Conservation (phyloP, 2,797 vertebrate species). For the Poecilia picta region DNA sequence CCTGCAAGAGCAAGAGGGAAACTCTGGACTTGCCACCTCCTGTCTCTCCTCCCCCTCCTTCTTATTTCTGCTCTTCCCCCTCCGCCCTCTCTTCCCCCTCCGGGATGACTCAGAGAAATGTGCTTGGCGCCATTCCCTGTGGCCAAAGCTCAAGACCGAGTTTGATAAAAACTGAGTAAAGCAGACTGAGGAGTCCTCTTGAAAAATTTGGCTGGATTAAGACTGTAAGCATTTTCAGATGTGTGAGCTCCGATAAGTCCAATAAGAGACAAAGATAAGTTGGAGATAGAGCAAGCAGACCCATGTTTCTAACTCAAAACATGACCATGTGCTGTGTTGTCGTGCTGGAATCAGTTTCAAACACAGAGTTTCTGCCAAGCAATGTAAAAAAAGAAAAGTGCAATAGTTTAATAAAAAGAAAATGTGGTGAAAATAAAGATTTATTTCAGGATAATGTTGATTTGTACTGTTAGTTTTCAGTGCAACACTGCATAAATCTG, state of each 20-base stretch:
- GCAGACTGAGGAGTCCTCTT: conserved; percentile 67
- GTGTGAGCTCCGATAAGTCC: conserved; percentile 52
- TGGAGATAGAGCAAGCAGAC: conserved; percentile 27
- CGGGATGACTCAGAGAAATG: conserved; percentile 83
- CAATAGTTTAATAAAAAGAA: conserved; percentile 24
- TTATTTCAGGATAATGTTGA: conserved; percentile 1
- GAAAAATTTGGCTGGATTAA: conserved; percentile 52
- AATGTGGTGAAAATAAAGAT: not conserved
- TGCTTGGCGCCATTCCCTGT: conserved; percentile 71
- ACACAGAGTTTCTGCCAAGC: conserved; percentile 38
- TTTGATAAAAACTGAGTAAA: conserved; percentile 66
- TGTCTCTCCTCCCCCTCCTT: conserved; percentile 43
- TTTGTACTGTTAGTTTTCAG: conserved; percentile 13
- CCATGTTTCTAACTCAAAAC: conserved; percentile 47
- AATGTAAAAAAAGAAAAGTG: conserved; percentile 28
- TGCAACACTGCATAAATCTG: not conserved
- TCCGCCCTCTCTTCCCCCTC: conserved; percentile 11
- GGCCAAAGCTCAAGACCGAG: conserved; percentile 58
- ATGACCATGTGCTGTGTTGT: conserved; percentile 37
- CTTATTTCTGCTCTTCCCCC: conserved; percentile 1
- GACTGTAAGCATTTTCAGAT: conserved; percentile 66
- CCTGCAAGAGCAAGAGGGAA: conserved; percentile 67
- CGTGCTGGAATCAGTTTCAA: conserved; percentile 39
- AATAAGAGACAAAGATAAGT: conserved; percentile 45
- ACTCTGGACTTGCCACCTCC: conserved; percentile 71